Evolutionary conservation across 2,888 invertebrate species (phyloP), one percentile per base, ranked within the genome.

Genomic region (Phrixothrix hirtus): DNA sequence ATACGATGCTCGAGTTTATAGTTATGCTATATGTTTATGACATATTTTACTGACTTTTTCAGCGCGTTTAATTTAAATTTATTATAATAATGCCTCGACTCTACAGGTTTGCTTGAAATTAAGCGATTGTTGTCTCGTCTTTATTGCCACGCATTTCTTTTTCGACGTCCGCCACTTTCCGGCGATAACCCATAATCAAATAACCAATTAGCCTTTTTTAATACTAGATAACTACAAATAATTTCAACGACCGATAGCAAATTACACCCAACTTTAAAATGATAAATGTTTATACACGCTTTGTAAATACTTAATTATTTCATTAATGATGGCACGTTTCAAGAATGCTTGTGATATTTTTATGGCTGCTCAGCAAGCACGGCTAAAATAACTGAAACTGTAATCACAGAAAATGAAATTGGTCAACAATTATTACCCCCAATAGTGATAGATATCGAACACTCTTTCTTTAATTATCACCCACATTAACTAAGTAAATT

Each of bases 1-100:
- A 55, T 44, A 50, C 32, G 47, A 51, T 58, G 52, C 52, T 47
- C 52, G 52, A 52, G 46, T 52, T 52, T 52, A 52, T 52, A 52
- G 52, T 52, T 52, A 42, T 37, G 52, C 52, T 47, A 43, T 51
- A 46, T 52, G 52, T 52, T 52, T 52, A 52, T 52, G 52, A 52
- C 52, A 52, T 42, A 52, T 52, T 52, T 52, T 52, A 52, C 52
- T 47, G 52, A 52, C 52, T 52, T 52, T 52, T 52, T 52, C 37
- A 47, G 35, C 46, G 52, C 52, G 52, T 38, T 52, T 52, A 52
- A 52, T 52, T 52, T 52, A 52, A 46, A 52, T 52, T 52, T 51
- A 51, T 52, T 52, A 32, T 52, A 42, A 52, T 52, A 47, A 52
- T 52, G 16, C 27, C 30, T 7, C 39, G 35, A 42, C 52, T 42